These are phyloP conservation scores for Nemotelus nigrinus DNA, from an alignment of 2,888 invertebrate species.

Conservation along the genomic window DNA sequence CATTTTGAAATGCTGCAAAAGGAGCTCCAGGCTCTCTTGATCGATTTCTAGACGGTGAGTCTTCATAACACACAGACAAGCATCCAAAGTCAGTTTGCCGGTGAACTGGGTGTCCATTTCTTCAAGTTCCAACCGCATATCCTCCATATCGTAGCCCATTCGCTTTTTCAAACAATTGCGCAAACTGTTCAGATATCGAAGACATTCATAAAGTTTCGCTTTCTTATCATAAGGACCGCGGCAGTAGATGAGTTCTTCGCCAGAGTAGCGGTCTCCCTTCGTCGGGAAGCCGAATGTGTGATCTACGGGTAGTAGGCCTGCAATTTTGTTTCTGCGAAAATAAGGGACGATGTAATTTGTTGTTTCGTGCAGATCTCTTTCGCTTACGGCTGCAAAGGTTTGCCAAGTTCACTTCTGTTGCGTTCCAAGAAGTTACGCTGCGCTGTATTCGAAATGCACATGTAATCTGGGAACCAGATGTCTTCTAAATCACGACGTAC, in stretches of 20 bases:
- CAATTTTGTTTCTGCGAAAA: constrained; percentile 2
- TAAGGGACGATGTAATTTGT: background rate
- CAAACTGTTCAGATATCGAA: constrained; percentile 5
- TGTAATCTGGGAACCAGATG: constrained; percentile 20
- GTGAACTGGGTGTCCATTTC: constrained; percentile 24
- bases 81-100: background rate
- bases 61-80: constrained; percentile 2
- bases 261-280: background rate
- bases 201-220: background rate
- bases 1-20: constrained; percentile 16
- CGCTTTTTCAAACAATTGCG: constrained; percentile 22
- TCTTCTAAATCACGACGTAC: constrained; percentile 19
- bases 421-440: constrained; percentile 20
- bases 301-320: background rate
- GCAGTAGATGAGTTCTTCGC: constrained; percentile 15
- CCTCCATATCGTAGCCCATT: constrained; percentile 34
- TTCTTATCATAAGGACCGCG: constrained; percentile 1
- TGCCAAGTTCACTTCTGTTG: constrained; percentile 13
- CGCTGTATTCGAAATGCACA: background rate
- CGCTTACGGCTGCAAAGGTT: constrained; percentile 23
- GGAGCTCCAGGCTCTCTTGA: background rate
- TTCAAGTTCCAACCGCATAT: constrained; percentile 24
- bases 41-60: constrained; percentile 9
- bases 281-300: constrained; percentile 3
- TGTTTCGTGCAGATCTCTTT: background rate